Evolutionary conservation across 2,797 vertebrate species (phyloP), one percentile per base, ranked within the genome.

Genomic region (Salmo trutta): DNA sequence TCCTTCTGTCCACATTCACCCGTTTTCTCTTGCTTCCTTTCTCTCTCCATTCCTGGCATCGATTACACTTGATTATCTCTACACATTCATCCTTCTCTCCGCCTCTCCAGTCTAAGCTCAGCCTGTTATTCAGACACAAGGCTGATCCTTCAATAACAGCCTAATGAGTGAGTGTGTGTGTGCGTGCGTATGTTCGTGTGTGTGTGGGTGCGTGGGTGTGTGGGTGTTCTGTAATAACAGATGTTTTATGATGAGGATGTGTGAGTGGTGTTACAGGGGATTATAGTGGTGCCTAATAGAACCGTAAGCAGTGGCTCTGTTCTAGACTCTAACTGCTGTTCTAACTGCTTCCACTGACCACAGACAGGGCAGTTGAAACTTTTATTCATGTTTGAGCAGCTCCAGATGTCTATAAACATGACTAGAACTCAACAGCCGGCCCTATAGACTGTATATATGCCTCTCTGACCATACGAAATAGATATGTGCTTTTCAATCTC

Each of bases 381-480:
- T 91, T 89, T 87, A 89, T 87, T 88, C 89, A 89, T 78, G 86
- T 84, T 88, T 84, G 81, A 91, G 80, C 87, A 89, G 81, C 76
- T 86, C 89, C 91, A 93, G 91, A 91, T 92, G 91, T 91, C 90
- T 84, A 88, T 90, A 89, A 91, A 89, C 82, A 71, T 31, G 68
- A 83, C 52, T 87, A 52, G 56, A 74, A 69, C 74, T 74, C 79
- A 64, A 76, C 33, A 62, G 31, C 29, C n/a, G 16, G 52, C 5
- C 65, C 65, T 16, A 67, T 16, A 33, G 17, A 33, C 31, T 78
- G 75, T 72, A 65, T 81, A 76, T 85, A 87, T 84, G 77, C 77
- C 74, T 75, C 3, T 3, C 36, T 6, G 65, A 67, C 71, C 56
- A 81, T 75, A 71, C 67, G 47, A 74, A 83, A 2, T 15, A 74